Evolutionary conservation across 2,113 vertebrate genomes (phyloP).

Genomic region (Menura novaehollandiae): DNA sequence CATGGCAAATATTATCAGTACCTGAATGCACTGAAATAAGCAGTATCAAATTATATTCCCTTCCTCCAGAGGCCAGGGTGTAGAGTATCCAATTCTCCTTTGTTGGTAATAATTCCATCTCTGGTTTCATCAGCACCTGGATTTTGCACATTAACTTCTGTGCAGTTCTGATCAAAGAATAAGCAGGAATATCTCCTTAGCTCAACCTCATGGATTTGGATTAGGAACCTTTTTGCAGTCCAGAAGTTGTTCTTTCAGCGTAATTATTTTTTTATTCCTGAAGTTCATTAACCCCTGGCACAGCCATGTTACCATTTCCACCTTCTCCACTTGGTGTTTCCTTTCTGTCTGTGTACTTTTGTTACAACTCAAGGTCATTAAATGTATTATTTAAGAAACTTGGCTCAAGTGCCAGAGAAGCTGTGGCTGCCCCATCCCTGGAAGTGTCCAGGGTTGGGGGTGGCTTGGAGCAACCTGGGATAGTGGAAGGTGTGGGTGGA

Average conservation of each 20-base stretch:
- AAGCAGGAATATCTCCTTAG: neutral
- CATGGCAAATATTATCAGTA: too few relatives aligned
- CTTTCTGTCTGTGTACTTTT: neutral
- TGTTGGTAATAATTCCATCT: neutral
- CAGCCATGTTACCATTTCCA: neutral
- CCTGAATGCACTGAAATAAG: neutral
- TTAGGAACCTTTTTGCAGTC: neutral
- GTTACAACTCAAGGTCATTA: neutral
- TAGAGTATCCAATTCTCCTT: accelerated
- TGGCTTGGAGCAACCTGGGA: neutral
- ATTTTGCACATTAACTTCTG: neutral
- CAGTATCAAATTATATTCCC: accelerated
- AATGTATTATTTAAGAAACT: neutral
- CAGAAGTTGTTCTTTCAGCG: neutral
- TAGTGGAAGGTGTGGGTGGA: too few relatives aligned
- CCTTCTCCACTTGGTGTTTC: neutral
- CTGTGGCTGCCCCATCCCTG: neutral
- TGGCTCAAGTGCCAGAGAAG: neutral
- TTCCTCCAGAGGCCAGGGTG: neutral
- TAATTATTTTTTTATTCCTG: neutral
- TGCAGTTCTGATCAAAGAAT: neutral
- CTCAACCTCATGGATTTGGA: neutral
- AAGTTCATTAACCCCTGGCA: neutral
- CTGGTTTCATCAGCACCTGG: neutral
- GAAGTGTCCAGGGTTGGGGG: accelerated